Conservation (phyloP, 1,140 invertebrate species). For the Hypothenemus hampei region DNA sequence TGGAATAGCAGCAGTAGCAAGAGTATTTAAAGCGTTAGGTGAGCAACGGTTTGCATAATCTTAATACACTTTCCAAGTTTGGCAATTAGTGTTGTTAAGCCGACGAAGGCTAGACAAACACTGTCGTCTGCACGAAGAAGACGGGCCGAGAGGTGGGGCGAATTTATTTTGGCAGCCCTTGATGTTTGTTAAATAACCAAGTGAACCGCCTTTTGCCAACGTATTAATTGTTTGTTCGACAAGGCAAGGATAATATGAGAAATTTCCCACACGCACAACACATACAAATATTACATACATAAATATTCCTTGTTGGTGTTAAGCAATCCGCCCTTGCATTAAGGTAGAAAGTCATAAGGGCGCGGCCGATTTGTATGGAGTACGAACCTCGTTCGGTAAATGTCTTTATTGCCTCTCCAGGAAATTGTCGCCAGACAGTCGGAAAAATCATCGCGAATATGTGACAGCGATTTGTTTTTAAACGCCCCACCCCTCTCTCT, state of each 20-base stretch:
- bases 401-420: conserved; percentile 24
- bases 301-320: conserved; percentile 1
- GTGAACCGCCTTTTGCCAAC: conserved; percentile 11
- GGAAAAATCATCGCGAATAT: conserved; percentile 27
- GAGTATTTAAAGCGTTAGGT: too few species aligned
- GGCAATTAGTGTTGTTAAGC: conserved; percentile 45
- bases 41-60: conserved; percentile 33
- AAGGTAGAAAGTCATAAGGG: conserved; percentile 24
- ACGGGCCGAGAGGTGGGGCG: too few species aligned
- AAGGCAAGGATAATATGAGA: too few species aligned
- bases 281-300: background rate
- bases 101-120: conserved; percentile 41
- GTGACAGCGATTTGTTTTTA: conserved; percentile 10
- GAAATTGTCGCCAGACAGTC: conserved; percentile 18
- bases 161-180: conserved; percentile 39
- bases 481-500: background rate
- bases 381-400: conserved; percentile 13
- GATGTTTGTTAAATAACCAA: conserved; percentile 17
- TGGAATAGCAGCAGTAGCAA: too few species aligned
- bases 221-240: conserved; percentile 5
- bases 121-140: conserved; percentile 29
- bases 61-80: conserved; percentile 44
- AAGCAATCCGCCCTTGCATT: conserved; percentile 16
- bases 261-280: conserved; percentile 3
- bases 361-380: conserved; percentile 18